These are phyloP conservation scores for Rambutsinella grinnellia DNA, from an alignment of 2,888 invertebrate species.

Conservation along the genomic window DNA sequence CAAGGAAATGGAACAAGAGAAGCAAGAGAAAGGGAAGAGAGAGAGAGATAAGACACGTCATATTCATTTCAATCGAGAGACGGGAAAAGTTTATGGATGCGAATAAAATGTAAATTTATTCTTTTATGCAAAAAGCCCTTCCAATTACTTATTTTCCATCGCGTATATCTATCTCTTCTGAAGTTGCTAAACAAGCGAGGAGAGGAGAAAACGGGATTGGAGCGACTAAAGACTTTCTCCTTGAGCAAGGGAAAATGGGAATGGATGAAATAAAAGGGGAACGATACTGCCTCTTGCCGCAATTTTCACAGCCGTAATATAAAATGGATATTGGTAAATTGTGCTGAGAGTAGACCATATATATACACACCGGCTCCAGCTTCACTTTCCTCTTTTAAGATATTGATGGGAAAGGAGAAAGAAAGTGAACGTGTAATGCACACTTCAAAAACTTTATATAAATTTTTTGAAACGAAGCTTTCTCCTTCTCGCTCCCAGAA, in stretches of 20 bases:
- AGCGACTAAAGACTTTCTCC: background rate
- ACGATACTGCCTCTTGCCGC: background rate
- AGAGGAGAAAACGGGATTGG: background rate
- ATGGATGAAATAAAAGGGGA: background rate
- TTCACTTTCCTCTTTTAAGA: background rate
- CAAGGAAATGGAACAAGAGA: too few species aligned
- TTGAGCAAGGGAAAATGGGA: background rate
- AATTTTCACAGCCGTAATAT: background rate
- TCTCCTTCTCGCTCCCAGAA: too few species aligned
- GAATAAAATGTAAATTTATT: conserved; percentile 13
- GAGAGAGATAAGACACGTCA: conserved; percentile 3
- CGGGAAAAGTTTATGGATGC: background rate
- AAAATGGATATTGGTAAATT: conserved; percentile 5
- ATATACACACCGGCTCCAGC: background rate
- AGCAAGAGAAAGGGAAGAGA: too few species aligned
- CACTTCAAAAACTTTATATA: conserved; percentile 13
- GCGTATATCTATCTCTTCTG: background rate
- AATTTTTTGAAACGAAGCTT: conserved; percentile 3
- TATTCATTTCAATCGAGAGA: conserved; percentile 12
- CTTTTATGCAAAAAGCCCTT: background rate
- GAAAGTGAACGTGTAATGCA: conserved; percentile 6
- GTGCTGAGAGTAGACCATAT: background rate
- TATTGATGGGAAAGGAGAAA: conserved; percentile 3
- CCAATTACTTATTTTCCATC: conserved; percentile 7
- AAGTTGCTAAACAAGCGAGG: background rate